A percentile compares a stretch with the other conserved stretches of the same genome.
Conservation (phyloP, 2,888 invertebrate genomes). For the Deroplatys truncata region DNA sequence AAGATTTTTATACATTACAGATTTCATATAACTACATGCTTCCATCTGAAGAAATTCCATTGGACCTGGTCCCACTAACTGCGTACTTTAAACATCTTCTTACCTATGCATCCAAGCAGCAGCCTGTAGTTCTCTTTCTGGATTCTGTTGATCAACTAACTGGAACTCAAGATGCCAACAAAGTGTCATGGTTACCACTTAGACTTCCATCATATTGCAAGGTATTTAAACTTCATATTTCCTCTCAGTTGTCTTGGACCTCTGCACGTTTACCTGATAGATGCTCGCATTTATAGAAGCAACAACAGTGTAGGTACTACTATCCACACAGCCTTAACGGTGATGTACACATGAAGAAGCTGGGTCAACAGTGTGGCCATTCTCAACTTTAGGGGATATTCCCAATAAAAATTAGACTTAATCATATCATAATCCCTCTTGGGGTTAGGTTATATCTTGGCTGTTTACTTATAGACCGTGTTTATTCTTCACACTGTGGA, state of each 20-base stretch:
- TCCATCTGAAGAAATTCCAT: slow-evolving; percentile 90
- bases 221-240: slow-evolving; percentile 47
- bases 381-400: no score
- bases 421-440: no score
- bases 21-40: slow-evolving; percentile 88
- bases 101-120: slow-evolving; percentile 73
- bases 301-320: no score
- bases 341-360: no score
- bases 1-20: slow-evolving; percentile 46
- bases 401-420: no score
- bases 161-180: slow-evolving; percentile 89
- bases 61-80: slow-evolving; percentile 91
- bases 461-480: no score
- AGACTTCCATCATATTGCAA: slow-evolving; percentile 84
- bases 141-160: slow-evolving; percentile 97
- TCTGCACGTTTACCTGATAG: background rate
- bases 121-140: slow-evolving; percentile 85
- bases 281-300: background rate
- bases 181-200: slow-evolving; percentile 94
- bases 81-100: slow-evolving; percentile 93
- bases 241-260: background rate
- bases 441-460: no score
- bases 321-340: no score
- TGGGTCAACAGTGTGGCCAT: no score
- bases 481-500: no score